Percentiles rank a stretch among this genome's conserved stretches.
Conservation (phyloP, 2,113 vertebrate species). For the Sprattus sprattus region DNA sequence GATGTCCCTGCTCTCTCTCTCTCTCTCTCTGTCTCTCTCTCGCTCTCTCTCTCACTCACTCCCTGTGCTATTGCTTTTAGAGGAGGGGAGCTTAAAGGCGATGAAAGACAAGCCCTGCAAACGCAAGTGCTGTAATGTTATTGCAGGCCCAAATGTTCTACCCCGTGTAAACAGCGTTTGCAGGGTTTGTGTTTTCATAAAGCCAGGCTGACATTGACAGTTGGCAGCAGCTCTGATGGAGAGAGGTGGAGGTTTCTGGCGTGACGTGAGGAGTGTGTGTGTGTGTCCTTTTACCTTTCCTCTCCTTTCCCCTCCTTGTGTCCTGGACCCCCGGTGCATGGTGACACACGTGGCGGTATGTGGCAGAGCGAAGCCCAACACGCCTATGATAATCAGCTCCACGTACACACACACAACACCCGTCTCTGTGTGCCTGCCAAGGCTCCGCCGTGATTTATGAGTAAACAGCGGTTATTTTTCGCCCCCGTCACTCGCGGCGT, state of each 20-base stretch:
- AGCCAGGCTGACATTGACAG: not conserved
- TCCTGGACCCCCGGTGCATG: not conserved
- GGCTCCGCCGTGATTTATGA: not conserved
- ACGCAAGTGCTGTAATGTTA: not conserved
- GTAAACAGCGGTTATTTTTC: constrained; percentile 12
- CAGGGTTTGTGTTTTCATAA: not conserved
- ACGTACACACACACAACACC: not conserved
- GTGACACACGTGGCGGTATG: not conserved
- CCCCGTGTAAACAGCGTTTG: not conserved
- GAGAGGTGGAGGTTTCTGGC: not conserved
- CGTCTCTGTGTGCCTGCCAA: not conserved
- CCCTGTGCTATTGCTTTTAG: not conserved
- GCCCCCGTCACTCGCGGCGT: not conserved
- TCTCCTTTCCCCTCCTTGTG: not conserved
- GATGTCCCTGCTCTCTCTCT: no score
- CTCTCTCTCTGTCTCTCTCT: not conserved
- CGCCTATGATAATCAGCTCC: not conserved
- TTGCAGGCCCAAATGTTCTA: not conserved
- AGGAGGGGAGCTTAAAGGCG: not conserved
- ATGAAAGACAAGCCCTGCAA: not conserved
- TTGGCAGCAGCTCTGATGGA: not conserved
- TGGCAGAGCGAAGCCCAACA: not conserved
- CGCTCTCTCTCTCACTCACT: not conserved
- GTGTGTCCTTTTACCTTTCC: constrained; percentile 8
- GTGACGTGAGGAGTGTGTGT: not conserved